Conservation (phyloP, 2,888 invertebrate species). For the Drosophila tanythrix region DNA sequence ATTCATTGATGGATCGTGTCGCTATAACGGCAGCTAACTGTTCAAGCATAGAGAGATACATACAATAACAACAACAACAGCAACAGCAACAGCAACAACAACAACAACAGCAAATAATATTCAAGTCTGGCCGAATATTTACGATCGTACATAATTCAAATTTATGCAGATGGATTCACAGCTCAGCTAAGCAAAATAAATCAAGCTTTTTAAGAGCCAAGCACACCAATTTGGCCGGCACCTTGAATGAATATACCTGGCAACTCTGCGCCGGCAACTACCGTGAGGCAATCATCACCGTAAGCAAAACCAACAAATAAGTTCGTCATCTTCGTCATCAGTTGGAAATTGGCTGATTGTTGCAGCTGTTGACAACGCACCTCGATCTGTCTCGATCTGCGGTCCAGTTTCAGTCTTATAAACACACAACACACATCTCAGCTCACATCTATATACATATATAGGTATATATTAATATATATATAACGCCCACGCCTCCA, state of each 20-base stretch:
- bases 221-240: conserved; percentile 36
- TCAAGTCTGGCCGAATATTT: conserved; percentile 38
- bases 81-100: conserved; percentile 14
- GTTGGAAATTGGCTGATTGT: conserved; percentile 15
- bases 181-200: conserved; percentile 54
- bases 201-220: conserved; percentile 56
- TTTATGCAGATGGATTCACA: conserved; percentile 69
- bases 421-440: conserved; percentile 7
- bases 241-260: conserved; percentile 57
- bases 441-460: conserved; percentile 10
- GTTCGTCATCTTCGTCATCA: conserved; percentile 43
- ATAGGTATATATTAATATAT: conserved; percentile 20
- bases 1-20: conserved; percentile 73
- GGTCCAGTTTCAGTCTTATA: conserved; percentile 63
- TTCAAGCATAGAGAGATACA: conserved; percentile 40
- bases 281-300: conserved; percentile 52
- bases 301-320: background rate
- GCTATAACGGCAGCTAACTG: conserved; percentile 60
- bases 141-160: conserved; percentile 70
- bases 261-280: conserved; percentile 64
- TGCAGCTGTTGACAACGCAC: conserved; percentile 65
- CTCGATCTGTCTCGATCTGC: conserved; percentile 50
- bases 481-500: conserved; percentile 43
- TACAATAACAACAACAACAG: conserved; percentile 29
- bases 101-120: conserved; percentile 31